Evolutionary conservation across 1,140 invertebrate genomes (phyloP), one percentile per base, ranked within the genome.

Genomic region (Ips typographus): DNA sequence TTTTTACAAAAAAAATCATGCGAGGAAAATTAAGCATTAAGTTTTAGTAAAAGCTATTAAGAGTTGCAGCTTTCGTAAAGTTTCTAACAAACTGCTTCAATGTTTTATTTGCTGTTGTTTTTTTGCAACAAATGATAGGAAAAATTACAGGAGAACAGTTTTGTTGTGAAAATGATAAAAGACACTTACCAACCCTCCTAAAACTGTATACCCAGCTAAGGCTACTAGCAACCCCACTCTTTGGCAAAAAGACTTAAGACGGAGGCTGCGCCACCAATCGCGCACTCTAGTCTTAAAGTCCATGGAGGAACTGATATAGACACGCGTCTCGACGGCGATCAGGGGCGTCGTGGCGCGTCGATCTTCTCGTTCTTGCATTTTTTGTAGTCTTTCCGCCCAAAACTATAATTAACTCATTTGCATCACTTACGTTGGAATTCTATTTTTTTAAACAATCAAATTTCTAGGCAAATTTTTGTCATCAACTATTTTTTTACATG

Each of bases 151-250:
- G 22, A 22, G 22, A 22, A 22, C 22, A 22, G 22, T 22, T 22
- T 22, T 22, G 22, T 22, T 22, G 22, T 22, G 22, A 22, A 22
- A 22, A 22, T 22, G 22, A 22, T 22, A 22, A 22, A 22, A 22
- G 22, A 59, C 7, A 68, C 86, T 87, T 83, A 92, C 91, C 85
- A 90, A 79, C 74, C 90, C 91, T 65, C 91, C 91, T 52, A 88
- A 84, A 40, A 84, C 86, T 1, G 90, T 91, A 73, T 92, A 92
- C 40, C 89, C 77, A 83, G 89, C 90, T 7, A 92, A 81, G 0
- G 88, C 86, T 22, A 90, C 81, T 64, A 92, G 82, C 52, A 92
- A 79, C 36, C 89, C 90, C 36, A 90, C 80, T 72, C 91, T 90
- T 63, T 89, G 87, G 44, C 89, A 75, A 5, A 87, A 85, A 22